Evolutionary conservation across 2,113 vertebrate genomes (phyloP).

Genomic region (Tor tambroides): DNA sequence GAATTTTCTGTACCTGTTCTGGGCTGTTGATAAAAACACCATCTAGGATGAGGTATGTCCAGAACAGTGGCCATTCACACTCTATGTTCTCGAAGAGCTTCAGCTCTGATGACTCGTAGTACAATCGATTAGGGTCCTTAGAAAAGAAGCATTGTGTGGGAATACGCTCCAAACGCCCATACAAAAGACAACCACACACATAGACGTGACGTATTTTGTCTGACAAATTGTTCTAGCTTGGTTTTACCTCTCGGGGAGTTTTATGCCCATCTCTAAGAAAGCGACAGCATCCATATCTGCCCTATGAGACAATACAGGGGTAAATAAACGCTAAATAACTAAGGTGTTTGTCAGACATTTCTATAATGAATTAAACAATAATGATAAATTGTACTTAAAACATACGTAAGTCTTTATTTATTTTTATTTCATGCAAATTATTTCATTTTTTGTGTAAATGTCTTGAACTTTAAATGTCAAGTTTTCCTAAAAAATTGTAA

Average conservation of each 20-base stretch:
- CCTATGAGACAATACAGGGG: slow-evolving; percentile 70
- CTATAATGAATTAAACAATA: background rate
- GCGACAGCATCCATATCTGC: slow-evolving; percentile 93
- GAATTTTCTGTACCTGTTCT: slow-evolving; percentile 81
- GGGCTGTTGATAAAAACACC: slow-evolving; percentile 88
- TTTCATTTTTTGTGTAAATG: background rate
- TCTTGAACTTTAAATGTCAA: background rate
- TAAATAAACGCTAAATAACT: background rate
- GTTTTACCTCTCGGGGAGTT: slow-evolving; percentile 90
- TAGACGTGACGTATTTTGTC: background rate
- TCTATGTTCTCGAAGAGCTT: slow-evolving; percentile 98
- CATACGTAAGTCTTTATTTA: background rate
- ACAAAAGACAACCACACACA: background rate
- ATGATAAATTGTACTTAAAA: background rate
- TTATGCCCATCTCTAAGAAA: slow-evolving; percentile 95
- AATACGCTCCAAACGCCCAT: background rate
- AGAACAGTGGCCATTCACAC: slow-evolving; percentile 97
- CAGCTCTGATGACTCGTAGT: slow-evolving; percentile 94
- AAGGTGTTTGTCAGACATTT: background rate
- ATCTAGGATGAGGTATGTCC: slow-evolving; percentile 96
- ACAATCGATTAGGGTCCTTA: slow-evolving; percentile 87
- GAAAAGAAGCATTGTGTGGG: background rate
- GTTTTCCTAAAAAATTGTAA: background rate
- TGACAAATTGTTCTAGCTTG: background rate
- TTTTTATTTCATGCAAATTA: background rate